These are phyloP conservation scores for Temnothorax curvispinosus DNA, from an alignment of 1,140 invertebrate species.

Conservation along the genomic window DNA sequence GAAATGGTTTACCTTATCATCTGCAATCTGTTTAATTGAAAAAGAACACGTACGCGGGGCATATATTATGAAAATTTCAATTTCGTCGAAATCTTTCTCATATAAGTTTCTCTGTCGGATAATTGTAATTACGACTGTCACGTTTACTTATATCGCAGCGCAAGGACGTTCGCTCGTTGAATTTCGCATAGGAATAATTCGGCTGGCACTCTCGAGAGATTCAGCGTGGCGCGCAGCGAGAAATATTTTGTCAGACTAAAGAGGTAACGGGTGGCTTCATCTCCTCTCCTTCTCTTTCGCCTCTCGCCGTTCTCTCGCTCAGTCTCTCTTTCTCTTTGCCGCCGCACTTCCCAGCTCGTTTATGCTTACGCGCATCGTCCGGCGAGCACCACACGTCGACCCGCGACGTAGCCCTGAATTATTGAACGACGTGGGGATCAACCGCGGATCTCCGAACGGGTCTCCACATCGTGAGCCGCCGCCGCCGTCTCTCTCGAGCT, in stretches of 20 bases:
- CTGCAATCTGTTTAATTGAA: constrained; percentile 4
- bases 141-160: constrained; percentile 57
- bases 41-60: neutral
- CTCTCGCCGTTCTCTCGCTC: constrained; percentile 37
- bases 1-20: neutral
- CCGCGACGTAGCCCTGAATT: constrained; percentile 74
- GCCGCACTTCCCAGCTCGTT: constrained; percentile 65
- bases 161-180: constrained; percentile 63
- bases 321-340: constrained; percentile 50
- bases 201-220: constrained; percentile 67
- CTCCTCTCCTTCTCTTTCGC: constrained; percentile 63
- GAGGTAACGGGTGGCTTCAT: constrained; percentile 70
- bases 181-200: constrained; percentile 58
- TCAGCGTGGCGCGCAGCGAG: constrained; percentile 70
- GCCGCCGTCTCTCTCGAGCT: constrained; percentile 58
- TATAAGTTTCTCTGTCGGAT: constrained; percentile 7
- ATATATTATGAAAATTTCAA: constrained; percentile 52
- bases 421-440: constrained; percentile 76
- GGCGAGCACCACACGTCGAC: constrained; percentile 61
- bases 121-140: constrained; percentile 61
- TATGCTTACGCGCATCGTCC: constrained; percentile 77
- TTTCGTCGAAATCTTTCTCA: constrained; percentile 47
- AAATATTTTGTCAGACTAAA: constrained; percentile 80
- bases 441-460: constrained; percentile 67
- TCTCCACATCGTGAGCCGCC: constrained; percentile 59